Base-by-base conservation (phyloP, 2,113 vertebrate species). In the Nibea coibor region DNA sequence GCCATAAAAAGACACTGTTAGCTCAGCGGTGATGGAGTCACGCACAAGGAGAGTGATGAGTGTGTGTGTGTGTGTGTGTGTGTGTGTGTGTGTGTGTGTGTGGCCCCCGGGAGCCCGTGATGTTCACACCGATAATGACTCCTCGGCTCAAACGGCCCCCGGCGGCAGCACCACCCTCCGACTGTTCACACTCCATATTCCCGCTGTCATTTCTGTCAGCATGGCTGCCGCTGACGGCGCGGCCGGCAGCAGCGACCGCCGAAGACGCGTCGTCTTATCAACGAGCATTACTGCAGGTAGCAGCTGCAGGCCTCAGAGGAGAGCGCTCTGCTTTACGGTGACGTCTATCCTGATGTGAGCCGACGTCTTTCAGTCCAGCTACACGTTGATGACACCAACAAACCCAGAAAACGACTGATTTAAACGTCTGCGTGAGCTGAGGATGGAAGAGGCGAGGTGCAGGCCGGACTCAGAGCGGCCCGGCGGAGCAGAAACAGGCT, bases 61-160 rank as follows among this genome's bases (percentile, higher is more conserved):
- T 7, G 10, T 24, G 47, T 31, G 57, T 31, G 22, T 57, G 53
- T 54, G 53, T 15, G n/a, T 56, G 53, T 56, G 11, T 26, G 22
- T 31, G 57, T 43, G 39, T 61, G 63, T 66, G 63, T 48, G 31
- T 31, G 61, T 63, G 10, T 24, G 47, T 53, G 12, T 50, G 20
- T 51, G 59, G 51, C 75, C 75, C 43, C 64, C 19, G 75, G 63
- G 53, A 58, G 42, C 54, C 64, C 2, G 1, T 28, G 64, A 67
- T 68, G 75, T 77, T 77, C 54, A 50, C 64, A 20, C 54, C 5
- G 14, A 48, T 77, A 58, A 67, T 61, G 56, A 59, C 54, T 68
- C 54, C 20, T 50, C 45, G 0, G 1, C 43, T 51, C 20, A 61
- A 68, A 68, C 2, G 28, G 43, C 15, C 54, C 42, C 64, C 20